Conservation (phyloP, 2,888 invertebrate genomes). For the Sylvicola fuscatus region DNA sequence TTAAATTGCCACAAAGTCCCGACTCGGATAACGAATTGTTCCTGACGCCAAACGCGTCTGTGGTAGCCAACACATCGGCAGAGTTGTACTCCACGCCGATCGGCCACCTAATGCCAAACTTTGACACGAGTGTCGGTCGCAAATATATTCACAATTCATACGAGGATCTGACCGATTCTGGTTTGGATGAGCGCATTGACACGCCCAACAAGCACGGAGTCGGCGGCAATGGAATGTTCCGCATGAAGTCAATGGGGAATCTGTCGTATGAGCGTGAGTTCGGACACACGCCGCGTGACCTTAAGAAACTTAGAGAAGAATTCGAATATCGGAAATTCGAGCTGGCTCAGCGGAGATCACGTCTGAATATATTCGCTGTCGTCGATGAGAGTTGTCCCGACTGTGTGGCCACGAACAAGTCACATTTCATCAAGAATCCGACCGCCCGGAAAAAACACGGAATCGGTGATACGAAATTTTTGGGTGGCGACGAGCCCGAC, state of each 20-base stretch:
- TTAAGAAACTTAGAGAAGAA: slow-evolving; percentile 6
- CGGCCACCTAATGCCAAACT: too few relatives aligned
- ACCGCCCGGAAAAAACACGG: slow-evolving; percentile 10
- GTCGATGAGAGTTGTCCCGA: too few relatives aligned
- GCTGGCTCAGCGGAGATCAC: slow-evolving; percentile 2
- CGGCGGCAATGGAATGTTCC: slow-evolving; percentile 9
- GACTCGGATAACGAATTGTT: slow-evolving; percentile 11
- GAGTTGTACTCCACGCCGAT: too few relatives aligned
- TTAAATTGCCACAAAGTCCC: slow-evolving; percentile 5
- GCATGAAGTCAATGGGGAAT: slow-evolving; percentile 25
- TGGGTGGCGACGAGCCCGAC: slow-evolving; percentile 18
- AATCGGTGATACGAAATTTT: slow-evolving; percentile 25
- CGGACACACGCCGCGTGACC: slow-evolving; percentile 7
- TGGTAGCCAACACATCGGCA: slow-evolving; percentile 1
- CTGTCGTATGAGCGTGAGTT: slow-evolving; percentile 12
- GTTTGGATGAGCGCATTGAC: slow-evolving; percentile 14
- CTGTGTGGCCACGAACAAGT: too few relatives aligned
- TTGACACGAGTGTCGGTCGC: too few relatives aligned
- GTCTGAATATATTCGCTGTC: not conserved
- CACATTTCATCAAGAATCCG: slow-evolving; percentile 6
- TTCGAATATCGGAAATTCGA: slow-evolving; percentile 6
- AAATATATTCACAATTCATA: slow-evolving; percentile 1
- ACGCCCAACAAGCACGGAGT: not conserved
- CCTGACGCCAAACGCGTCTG: slow-evolving; percentile 23
- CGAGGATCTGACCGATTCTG: slow-evolving; percentile 11